Evolutionary conservation across 2,113 vertebrate species (phyloP), one percentile per base, ranked within the genome.

Genomic region (Lagenorhynchus albirostris): DNA sequence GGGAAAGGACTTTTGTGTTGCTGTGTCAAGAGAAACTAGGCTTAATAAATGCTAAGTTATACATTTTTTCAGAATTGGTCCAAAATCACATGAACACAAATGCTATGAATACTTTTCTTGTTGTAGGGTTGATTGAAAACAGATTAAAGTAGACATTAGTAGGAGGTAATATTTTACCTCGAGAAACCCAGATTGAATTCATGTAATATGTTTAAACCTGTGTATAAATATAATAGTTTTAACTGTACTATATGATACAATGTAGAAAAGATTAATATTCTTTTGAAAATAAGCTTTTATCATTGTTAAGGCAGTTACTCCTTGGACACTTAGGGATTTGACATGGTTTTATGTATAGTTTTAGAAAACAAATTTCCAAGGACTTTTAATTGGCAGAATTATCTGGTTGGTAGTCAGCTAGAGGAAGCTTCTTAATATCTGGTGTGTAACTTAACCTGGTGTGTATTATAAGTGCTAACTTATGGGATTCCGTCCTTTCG

Each of bases 251-350:
- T 17, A 53, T 77, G 76, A 58, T 8, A 79, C 70, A 71, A 14
- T 55, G 2, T 81, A 70, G 77, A 81, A 95, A 94, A 89, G 31
- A n/a, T 79, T 73, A 89, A 70, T 63, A 82, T 60, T 86, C 62
- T 71, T 91, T 91, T 70, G n/a, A 95, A 96, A 95, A 73, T 91
- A 71, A 76, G 33, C 21, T 74, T 93, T 91, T n/a, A 73, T 85
- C 83, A 76, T 81, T 74, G 25, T 91, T 93, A 70, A 25, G 77
- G 38, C 36, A 79, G 26, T 87, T 73, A 60, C 26, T 83, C 36
- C 70, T 95, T 85, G 77, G 76, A 58, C 25, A 89, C 25, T 91
- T 74, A 90, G 8, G 63, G n/a, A 93, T 90, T 87, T 96, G 76
- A 93, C 38, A 33, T 83, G 33, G 55, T 81, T 89, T 96, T 82